Percentiles rank a stretch among this genome's conserved stretches.
phyloP scores from a whole-genome alignment of 2,113 vertebrate genomes.

The Agapornis roseicollis region DNA sequence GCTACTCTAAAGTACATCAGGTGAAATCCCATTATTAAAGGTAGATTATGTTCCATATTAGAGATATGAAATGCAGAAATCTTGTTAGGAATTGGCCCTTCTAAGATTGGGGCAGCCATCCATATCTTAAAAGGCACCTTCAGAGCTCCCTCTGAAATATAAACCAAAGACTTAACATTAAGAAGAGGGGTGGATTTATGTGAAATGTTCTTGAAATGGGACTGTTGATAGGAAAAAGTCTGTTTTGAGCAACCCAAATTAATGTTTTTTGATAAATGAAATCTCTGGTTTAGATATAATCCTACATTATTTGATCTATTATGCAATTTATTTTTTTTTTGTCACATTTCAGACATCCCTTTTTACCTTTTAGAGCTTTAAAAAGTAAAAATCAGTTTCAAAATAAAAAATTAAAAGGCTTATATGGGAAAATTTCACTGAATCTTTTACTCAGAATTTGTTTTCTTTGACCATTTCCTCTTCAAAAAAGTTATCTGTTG shows the following conservation, averaged over 20 bases:
- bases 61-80: background rate
- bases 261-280: background rate
- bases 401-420: background rate
- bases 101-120: background rate
- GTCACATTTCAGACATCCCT: background rate
- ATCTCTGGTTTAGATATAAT: background rate
- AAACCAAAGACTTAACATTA: background rate
- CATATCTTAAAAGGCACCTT: rapidly evolving
- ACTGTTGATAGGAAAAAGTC: background rate
- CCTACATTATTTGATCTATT: background rate
- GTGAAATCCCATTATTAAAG: background rate
- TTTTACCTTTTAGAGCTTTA: background rate
- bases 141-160: background rate
- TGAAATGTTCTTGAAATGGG: background rate
- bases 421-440: background rate
- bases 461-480: background rate
- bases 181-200: background rate
- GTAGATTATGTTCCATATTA: background rate
- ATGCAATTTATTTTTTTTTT: background rate
- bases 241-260: background rate
- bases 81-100: background rate
- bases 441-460: background rate
- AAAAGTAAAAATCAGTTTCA: background rate
- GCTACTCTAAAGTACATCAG: background rate
- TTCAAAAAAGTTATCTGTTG: background rate